A percentile compares a stretch with the other conserved stretches of the same genome.
Conservation (phyloP, 2,888 invertebrate species). For the Oxyscelio sp. region DNA sequence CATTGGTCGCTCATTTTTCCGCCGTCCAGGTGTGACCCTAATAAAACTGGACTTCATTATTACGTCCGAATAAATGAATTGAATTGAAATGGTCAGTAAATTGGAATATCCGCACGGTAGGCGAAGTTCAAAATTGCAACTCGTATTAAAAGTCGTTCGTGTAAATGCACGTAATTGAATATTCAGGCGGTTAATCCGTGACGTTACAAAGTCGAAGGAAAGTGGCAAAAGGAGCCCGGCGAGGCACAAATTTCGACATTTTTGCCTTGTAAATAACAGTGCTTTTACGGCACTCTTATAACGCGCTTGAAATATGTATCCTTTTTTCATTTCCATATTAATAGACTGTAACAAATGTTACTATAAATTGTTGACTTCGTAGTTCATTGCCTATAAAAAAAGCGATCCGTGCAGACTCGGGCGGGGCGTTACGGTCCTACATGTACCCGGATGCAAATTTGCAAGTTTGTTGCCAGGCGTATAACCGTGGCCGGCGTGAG, state of each 20-base stretch:
- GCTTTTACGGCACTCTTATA: slow-evolving; percentile 66
- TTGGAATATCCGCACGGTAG: slow-evolving; percentile 11
- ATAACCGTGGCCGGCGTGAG: slow-evolving; percentile 84
- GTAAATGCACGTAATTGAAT: slow-evolving; percentile 47
- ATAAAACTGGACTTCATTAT: background rate
- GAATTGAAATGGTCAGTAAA: slow-evolving; percentile 7
- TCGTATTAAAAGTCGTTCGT: background rate
- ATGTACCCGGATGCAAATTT: slow-evolving; percentile 85
- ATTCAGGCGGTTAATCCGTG: slow-evolving; percentile 41
- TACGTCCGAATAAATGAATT: background rate
- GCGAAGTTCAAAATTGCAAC: slow-evolving; percentile 11
- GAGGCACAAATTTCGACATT: slow-evolving; percentile 49
- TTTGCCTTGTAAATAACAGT: slow-evolving; percentile 14
- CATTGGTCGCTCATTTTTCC: background rate
- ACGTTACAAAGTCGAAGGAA: slow-evolving; percentile 43
- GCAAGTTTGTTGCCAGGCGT: slow-evolving; percentile 86
- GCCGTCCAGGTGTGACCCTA: background rate
- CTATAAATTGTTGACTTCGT: slow-evolving; percentile 70
- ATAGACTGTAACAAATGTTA: slow-evolving; percentile 75
- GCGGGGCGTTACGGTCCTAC: slow-evolving; percentile 41
- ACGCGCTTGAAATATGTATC: slow-evolving; percentile 70
- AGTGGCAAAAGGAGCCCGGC: slow-evolving; percentile 32
- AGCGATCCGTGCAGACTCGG: slow-evolving; percentile 38
- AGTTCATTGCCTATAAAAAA: slow-evolving; percentile 74
- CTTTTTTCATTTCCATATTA: slow-evolving; percentile 75